phyloP scores from a whole-genome alignment of 2,113 vertebrate genomes.

The Choloepus hoffmanni region DNA sequence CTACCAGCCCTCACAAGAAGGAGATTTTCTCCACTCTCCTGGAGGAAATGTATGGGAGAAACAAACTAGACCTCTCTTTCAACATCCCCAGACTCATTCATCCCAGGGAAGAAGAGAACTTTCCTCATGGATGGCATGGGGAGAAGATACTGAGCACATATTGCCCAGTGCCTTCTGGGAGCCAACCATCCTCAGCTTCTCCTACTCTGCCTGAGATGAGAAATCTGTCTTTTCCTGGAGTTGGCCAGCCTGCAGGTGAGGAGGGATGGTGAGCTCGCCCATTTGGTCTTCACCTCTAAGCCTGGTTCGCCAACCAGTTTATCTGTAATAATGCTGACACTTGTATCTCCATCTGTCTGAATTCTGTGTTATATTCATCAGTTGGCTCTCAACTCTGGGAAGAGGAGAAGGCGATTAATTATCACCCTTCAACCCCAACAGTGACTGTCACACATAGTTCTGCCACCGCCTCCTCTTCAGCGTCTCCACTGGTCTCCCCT shows the following conservation, averaged over 20 bases:
- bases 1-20: background rate
- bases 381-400: background rate
- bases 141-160: background rate
- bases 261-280: background rate
- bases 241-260: no score
- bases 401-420: background rate
- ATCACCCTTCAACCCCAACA: background rate
- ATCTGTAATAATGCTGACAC: background rate
- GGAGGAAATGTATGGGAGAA: background rate
- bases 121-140: background rate
- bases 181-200: fast-evolving
- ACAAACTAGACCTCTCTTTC: background rate
- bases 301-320: background rate
- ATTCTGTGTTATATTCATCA: background rate
- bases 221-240: background rate
- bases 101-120: background rate
- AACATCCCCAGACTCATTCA: no score
- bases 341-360: constrained; percentile 43
- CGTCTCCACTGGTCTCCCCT: background rate
- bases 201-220: background rate
- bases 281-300: background rate
- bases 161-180: background rate
- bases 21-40: background rate
- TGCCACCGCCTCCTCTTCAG: fast-evolving
- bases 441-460: background rate